These are phyloP conservation scores for Actias luna DNA, from an alignment of 2,888 invertebrate genomes.

Conservation along the genomic window DNA sequence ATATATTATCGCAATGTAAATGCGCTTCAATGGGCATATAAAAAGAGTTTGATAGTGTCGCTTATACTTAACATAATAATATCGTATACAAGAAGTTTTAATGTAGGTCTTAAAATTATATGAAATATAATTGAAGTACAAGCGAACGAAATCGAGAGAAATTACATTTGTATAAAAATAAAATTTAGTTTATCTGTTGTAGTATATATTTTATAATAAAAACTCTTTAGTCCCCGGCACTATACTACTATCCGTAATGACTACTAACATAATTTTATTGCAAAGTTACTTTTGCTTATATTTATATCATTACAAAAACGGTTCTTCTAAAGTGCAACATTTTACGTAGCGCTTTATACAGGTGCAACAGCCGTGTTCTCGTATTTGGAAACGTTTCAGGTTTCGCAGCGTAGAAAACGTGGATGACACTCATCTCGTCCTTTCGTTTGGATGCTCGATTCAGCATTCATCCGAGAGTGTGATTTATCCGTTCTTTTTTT, in stretches of 20 bases:
- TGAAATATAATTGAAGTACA: too few species aligned
- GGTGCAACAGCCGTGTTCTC: background rate
- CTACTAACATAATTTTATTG: background rate
- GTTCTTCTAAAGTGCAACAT: background rate
- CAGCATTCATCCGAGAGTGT: background rate
- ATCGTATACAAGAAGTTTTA: too few species aligned
- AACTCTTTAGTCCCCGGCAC: too few species aligned
- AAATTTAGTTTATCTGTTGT: too few species aligned
- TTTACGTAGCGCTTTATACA: background rate
- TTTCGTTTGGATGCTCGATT: conserved; percentile 20
- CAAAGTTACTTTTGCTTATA: background rate
- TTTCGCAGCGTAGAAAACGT: conserved; percentile 28
- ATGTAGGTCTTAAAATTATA: too few species aligned
- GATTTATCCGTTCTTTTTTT: conserved; percentile 28
- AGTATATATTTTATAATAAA: too few species aligned
- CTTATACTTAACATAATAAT: too few species aligned
- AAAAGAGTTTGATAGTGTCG: too few species aligned
- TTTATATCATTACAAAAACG: background rate
- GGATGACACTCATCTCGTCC: conserved; percentile 31
- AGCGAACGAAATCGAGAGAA: too few species aligned
- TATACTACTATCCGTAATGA: background rate
- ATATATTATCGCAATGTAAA: too few species aligned
- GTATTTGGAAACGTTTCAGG: conserved; percentile 18
- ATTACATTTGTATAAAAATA: too few species aligned
- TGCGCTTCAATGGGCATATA: too few species aligned